phyloP scores from a whole-genome alignment of 2,113 vertebrate genomes.

The Dendrocopos noguchii region DNA sequence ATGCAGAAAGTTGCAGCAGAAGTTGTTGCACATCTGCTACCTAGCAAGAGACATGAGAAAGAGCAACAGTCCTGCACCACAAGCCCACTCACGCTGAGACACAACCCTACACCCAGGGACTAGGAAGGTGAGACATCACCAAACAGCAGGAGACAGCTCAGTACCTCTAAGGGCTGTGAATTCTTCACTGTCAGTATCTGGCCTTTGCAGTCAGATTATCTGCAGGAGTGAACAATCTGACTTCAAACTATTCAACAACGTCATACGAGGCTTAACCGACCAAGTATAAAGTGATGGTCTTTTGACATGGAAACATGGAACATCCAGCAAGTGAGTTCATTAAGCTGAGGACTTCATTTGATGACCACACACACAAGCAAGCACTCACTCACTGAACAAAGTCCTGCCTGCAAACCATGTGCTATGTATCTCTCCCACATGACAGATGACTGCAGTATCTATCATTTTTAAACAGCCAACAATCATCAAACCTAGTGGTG shows the following conservation, averaged over 20 bases:
- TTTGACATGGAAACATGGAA: background rate
- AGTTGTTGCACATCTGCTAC: background rate
- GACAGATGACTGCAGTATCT: background rate
- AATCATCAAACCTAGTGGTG: background rate
- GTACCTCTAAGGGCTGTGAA: background rate
- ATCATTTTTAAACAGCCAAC: background rate
- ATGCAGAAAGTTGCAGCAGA: background rate
- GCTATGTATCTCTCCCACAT: background rate
- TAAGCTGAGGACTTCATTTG: background rate
- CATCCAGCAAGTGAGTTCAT: background rate
- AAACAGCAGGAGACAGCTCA: background rate
- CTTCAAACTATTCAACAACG: background rate
- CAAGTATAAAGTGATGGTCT: background rate
- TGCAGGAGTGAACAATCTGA: background rate
- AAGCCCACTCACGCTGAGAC: accelerated
- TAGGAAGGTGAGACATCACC: background rate
- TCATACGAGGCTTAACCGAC: background rate
- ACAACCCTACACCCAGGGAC: too few relatives aligned
- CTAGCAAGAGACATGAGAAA: background rate
- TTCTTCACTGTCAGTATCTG: background rate
- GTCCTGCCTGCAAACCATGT: background rate
- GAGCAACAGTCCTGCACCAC: background rate
- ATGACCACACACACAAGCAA: background rate
- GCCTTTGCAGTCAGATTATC: background rate
- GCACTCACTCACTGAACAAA: background rate